Evolutionary conservation across 2,888 invertebrate species (phyloP), one percentile per base, ranked within the genome.

Genomic region (Chouioia cunea): DNA sequence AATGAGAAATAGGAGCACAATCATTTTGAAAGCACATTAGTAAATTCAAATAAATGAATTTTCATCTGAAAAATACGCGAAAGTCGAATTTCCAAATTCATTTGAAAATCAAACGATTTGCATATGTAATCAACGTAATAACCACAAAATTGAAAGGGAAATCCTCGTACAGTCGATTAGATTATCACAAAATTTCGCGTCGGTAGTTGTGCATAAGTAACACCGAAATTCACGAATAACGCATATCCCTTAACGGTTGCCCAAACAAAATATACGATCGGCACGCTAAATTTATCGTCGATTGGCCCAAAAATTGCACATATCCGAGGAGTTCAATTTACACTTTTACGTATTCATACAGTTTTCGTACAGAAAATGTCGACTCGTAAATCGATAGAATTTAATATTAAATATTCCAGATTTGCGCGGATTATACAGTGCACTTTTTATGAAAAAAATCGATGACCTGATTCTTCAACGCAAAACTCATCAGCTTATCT

Each of bases 141-240:
- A 36, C 36, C 36, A 36, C 36, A 6, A 36, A 6, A 10, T 36
- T 36, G 1, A 36, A 36, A 36, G 12, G 36, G 10, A 36, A 36
- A 36, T 36, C 36, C 10, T 14, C 52, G 52, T 20, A 8, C 52
- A 23, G 14, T 1, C 16, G 69, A 59, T 53, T 64, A 50, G 60
- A 70, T 70, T 70, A 70, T 70, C 60, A 60, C n/a, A 60, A 60
- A 65, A 60, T 65, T 65, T 58, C 60, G 65, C 60, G 60, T 65
- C 62, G 58, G 36, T 12, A 36, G 36, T 52, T 62, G 71, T 16
- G 16, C 71, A 67, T 67, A 66, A 63, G 71, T 71, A 71, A 70
- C 65, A 65, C 12, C 36, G 36, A 36, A 36, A 4, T 36, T 3
- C 36, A 36, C 36, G 36, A 36, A 36, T 36, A 27, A 27, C 27